Evolutionary conservation across 2,888 invertebrate genomes (phyloP).

Genomic region (Bruchidius siliquastri): DNA sequence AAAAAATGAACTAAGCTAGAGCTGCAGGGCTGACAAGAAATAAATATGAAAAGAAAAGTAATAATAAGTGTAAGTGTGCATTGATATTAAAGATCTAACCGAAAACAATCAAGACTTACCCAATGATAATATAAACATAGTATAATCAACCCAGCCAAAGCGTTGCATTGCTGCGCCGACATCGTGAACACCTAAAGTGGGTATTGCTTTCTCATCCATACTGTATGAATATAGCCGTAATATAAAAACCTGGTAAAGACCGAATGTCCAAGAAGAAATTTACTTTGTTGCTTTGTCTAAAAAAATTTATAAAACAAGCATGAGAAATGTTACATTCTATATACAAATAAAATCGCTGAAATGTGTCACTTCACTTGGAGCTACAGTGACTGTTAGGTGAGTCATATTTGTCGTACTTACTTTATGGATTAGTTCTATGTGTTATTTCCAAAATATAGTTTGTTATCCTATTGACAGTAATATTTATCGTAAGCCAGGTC

Average conservation of each 20-base stretch:
- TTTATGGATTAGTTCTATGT: slow-evolving; percentile 1
- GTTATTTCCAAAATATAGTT: slow-evolving; percentile 16
- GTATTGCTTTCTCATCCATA: slow-evolving; percentile 28
- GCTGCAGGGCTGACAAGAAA: too few relatives aligned
- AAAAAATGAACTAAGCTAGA: too few relatives aligned
- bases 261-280: too few relatives aligned
- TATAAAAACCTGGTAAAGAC: background rate
- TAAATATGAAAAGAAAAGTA: too few relatives aligned
- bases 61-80: too few relatives aligned
- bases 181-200: slow-evolving; percentile 35
- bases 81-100: background rate
- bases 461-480: slow-evolving; percentile 10
- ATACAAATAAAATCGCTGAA: too few relatives aligned
- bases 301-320: too few relatives aligned
- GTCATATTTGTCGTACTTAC: background rate
- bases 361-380: too few relatives aligned
- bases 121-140: slow-evolving; percentile 73
- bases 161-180: slow-evolving; percentile 39
- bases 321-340: too few relatives aligned
- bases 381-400: too few relatives aligned
- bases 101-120: background rate
- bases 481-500: slow-evolving; percentile 5
- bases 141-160: slow-evolving; percentile 66
- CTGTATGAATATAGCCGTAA: background rate
- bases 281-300: too few relatives aligned